Evolutionary conservation across 2,797 vertebrate species (phyloP).

Genomic region (Podarcis lilfordi): DNA sequence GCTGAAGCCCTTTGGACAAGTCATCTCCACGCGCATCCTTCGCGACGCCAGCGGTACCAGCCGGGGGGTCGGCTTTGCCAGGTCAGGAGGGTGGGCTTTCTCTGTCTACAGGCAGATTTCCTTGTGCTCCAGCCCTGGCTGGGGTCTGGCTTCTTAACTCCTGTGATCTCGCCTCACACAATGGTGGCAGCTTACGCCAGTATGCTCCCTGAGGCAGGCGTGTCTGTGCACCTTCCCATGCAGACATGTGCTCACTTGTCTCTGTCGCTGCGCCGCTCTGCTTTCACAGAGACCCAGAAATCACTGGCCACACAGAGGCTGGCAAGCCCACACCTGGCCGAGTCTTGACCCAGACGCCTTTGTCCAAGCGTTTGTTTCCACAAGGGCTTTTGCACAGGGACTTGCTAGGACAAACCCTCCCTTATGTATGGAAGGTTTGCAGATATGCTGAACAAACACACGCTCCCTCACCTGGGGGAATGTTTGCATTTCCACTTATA

Average conservation of each 20-base stretch:
- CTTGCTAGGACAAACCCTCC: background rate
- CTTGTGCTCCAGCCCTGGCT: background rate
- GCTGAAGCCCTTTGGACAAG: constrained; percentile 95
- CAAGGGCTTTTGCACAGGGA: background rate
- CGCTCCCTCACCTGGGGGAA: background rate
- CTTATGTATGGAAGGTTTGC: background rate
- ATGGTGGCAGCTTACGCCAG: no score
- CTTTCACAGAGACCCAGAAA: background rate
- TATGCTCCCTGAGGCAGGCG: background rate
- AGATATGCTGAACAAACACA: background rate
- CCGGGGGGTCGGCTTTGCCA: constrained; percentile 94
- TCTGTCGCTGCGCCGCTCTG: background rate
- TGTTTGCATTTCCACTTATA: background rate
- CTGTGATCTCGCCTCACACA: no score
- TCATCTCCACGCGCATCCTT: constrained; percentile 94
- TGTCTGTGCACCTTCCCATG: no score
- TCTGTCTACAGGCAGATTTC: background rate
- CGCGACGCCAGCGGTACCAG: constrained; percentile 90
- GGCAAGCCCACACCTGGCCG: background rate
- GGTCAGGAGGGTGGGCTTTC: constrained; percentile 73
- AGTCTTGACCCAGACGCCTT: background rate
- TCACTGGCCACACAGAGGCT: background rate
- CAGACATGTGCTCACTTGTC: background rate
- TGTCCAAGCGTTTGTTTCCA: background rate
- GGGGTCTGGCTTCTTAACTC: background rate